phyloP scores from a whole-genome alignment of 1,140 invertebrate genomes.

The Sycobia sp. region DNA sequence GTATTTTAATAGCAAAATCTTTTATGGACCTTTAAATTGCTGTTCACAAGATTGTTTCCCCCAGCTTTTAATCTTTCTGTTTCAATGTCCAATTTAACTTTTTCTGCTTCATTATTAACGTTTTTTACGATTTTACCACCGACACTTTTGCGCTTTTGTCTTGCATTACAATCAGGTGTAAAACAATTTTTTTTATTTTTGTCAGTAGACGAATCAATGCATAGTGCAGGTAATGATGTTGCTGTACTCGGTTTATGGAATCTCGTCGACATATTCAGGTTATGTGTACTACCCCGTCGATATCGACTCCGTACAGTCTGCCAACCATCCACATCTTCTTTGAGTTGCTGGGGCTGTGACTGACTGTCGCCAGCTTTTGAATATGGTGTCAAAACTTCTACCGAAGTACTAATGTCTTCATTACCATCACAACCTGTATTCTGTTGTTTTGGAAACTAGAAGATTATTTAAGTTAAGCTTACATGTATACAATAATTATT shows the following conservation, averaged over 20 bases:
- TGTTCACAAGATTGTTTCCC: not conserved
- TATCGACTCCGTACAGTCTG: slow-evolving; percentile 68
- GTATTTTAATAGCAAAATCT: too few relatives aligned
- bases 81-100: slow-evolving; percentile 33
- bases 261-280: slow-evolving; percentile 58
- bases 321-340: slow-evolving; percentile 66
- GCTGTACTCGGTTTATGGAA: slow-evolving; percentile 65
- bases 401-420: slow-evolving; percentile 48
- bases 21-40: slow-evolving; percentile 12
- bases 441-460: slow-evolving; percentile 1
- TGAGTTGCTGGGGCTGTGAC: slow-evolving; percentile 34
- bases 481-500: not conserved
- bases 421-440: slow-evolving; percentile 35
- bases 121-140: slow-evolving; percentile 44
- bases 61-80: not conserved
- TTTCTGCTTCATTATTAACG: slow-evolving; percentile 46
- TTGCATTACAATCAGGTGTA: slow-evolving; percentile 43
- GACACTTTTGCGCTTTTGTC: slow-evolving; percentile 41
- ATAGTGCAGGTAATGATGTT: slow-evolving; percentile 66
- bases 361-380: not conserved
- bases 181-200: slow-evolving; percentile 56
- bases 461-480: not conserved
- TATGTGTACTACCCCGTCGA: slow-evolving; percentile 55
- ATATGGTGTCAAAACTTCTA: slow-evolving; percentile 49
- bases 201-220: slow-evolving; percentile 55